phyloP scores from a whole-genome alignment of 2,888 invertebrate species.

The Hypsopygia costalis region DNA sequence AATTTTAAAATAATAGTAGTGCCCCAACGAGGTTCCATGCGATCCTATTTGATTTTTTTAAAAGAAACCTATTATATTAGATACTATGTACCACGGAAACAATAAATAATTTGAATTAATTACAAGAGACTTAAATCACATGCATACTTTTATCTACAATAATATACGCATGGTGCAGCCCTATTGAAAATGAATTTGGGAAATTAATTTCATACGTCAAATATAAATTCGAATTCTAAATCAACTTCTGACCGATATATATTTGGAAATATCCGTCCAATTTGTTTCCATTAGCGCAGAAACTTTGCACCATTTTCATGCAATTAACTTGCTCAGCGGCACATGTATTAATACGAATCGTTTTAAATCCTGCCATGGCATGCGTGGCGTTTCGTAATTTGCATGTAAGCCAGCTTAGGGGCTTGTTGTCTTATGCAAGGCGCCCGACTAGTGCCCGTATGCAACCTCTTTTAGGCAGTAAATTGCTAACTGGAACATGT shows the following conservation, averaged over 20 bases:
- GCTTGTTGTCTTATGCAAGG: conserved; percentile 62
- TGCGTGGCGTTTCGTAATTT: conserved; percentile 49
- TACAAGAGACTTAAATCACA: no score
- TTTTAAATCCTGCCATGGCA: conserved; percentile 31
- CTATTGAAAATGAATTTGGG: no score
- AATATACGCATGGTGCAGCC: no score
- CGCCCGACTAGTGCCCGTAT: conserved; percentile 30
- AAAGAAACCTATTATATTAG: no score
- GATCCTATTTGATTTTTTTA: no score
- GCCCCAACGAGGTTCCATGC: no score
- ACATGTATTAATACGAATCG: conserved; percentile 16
- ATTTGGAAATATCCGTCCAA: conserved; percentile 29
- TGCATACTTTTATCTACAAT: no score
- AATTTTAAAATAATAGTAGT: no score
- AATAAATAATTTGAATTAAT: no score
- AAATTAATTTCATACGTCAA: no score
- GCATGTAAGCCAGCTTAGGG: conserved; percentile 58
- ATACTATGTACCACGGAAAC: no score
- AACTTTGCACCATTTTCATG: conserved; percentile 25
- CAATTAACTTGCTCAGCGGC: conserved; percentile 19
- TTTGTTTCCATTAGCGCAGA: conserved; percentile 26
- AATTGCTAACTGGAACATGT: conserved; percentile 52
- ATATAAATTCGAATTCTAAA: no score
- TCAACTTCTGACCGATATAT: background rate
- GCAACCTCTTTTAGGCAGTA: conserved; percentile 42